phyloP scores from a whole-genome alignment of 2,888 invertebrate genomes.

The Rhaphigaster nebulosa region DNA sequence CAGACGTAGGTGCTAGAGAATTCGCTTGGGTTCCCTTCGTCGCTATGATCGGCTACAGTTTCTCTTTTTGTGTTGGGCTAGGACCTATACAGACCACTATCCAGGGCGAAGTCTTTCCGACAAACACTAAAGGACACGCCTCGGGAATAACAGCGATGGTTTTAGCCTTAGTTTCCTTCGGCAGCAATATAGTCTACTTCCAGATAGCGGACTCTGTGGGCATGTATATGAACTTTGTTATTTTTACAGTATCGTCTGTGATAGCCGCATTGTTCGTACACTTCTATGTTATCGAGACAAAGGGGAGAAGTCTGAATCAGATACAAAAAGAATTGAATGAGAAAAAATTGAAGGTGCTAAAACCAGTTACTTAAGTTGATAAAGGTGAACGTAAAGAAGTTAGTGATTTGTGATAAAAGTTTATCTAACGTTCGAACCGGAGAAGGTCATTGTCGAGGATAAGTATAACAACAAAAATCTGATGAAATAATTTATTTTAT shows the following conservation, averaged over 20 bases:
- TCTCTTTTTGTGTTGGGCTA: slow-evolving; percentile 73
- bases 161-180: slow-evolving; percentile 73
- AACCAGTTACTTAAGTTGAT: not conserved
- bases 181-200: slow-evolving; percentile 74
- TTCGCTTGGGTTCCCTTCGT: slow-evolving; percentile 62
- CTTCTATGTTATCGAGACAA: slow-evolving; percentile 77
- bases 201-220: slow-evolving; percentile 74
- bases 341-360: slow-evolving; percentile 5
- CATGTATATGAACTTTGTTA: slow-evolving; percentile 77
- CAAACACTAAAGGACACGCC: slow-evolving; percentile 75
- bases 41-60: slow-evolving; percentile 62
- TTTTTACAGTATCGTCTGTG: slow-evolving; percentile 75
- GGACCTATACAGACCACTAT: slow-evolving; percentile 76
- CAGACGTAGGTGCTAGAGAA: slow-evolving; percentile 36
- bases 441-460: not conserved
- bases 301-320: slow-evolving; percentile 78
- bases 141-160: slow-evolving; percentile 74
- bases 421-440: not conserved
- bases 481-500: not conserved
- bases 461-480: not conserved
- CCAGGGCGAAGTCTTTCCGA: slow-evolving; percentile 76
- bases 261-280: slow-evolving; percentile 70
- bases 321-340: slow-evolving; percentile 76
- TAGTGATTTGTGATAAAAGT: not conserved
- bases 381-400: not conserved